Evolutionary conservation across 2,888 invertebrate species (phyloP).

Genomic region (Apantesis nais): DNA sequence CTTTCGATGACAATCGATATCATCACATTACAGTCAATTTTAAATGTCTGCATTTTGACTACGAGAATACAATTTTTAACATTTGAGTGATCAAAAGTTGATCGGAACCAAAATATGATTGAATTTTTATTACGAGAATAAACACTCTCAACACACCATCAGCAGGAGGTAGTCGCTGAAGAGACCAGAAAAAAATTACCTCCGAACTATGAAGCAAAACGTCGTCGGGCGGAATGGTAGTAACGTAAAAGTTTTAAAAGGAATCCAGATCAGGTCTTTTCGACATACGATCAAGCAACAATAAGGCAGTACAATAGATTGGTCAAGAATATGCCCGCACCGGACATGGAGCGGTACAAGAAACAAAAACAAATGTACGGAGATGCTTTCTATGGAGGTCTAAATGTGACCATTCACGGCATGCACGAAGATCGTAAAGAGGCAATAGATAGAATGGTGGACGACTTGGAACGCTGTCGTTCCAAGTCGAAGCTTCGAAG

Average conservation of each 20-base stretch:
- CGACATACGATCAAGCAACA: constrained; percentile 95
- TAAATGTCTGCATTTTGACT: too few relatives aligned
- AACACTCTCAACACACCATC: constrained; percentile 96
- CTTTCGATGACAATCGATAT: too few relatives aligned
- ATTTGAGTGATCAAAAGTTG: too few relatives aligned
- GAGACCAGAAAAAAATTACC: constrained; percentile 97
- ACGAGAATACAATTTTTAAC: too few relatives aligned
- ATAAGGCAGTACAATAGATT: constrained; percentile 95
- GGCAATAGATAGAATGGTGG: constrained; percentile 96
- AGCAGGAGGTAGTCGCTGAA: constrained; percentile 98
- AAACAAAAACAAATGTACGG: constrained; percentile 94
- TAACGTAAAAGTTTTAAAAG: constrained; percentile 95
- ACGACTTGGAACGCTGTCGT: constrained; percentile 96
- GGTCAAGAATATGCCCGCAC: constrained; percentile 92
- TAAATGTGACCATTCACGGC: constrained; percentile 96
- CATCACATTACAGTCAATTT: too few relatives aligned
- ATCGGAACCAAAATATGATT: too few relatives aligned
- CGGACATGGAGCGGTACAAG: constrained; percentile 93
- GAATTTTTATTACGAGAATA: too few relatives aligned
- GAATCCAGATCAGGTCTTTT: constrained; percentile 98
- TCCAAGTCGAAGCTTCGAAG: constrained; percentile 97
- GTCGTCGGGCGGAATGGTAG: constrained; percentile 97
- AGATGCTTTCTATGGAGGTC: constrained; percentile 97
- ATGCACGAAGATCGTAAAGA: constrained; percentile 95
- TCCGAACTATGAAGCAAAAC: constrained; percentile 96